Base-by-base conservation (phyloP, 2,888 invertebrate genomes). In the Kryphioiulus occultus region DNA sequence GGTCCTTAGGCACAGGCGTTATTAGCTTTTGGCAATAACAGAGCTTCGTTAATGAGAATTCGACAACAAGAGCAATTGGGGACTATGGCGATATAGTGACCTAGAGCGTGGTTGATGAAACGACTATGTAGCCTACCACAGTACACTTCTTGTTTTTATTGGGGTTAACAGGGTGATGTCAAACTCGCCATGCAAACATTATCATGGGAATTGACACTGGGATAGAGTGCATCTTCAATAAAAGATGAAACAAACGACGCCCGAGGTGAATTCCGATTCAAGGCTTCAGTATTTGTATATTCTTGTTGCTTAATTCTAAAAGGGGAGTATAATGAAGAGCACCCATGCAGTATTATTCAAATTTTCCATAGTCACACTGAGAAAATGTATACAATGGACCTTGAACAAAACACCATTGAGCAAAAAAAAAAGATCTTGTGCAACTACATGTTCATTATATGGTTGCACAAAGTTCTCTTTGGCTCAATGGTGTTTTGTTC, bases 161-260 rank as follows among this genome's bases (percentile, higher is more conserved):
- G 59, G 22, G 59, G n/a, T 59, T 59, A 22, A 22, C 59, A 22
- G 22, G 7, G 17, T 59, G 59, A n/a, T 59, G 59, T 59, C 22
- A 59, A 59, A 59, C 59, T 4, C n/a, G 59, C 10, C 59, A 22
- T 4, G 59, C 22, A 59, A 59, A 59, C 59, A 59, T 22, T 22
- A 59, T 22, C 59, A 59, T 59, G 22, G 59, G 22, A 59, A 59
- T 59, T 59, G 59, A 22, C 59, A 10, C 59, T 59, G n/a, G 0
- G 59, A n/a, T n/a, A 59, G 59, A 59, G 59, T n/a, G 22, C n/a
- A 59, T 59, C 59, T 59, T 59, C 59, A 59, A 59, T 59, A 59
- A 59, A 22, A 59, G n/a, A 59, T 22, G 59, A 59, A 59, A n/a
- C 22, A 59, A 59, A 59, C 22, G 10, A 59, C 22, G 59, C 7